These are phyloP conservation scores for Trachelus tabidus DNA, from an alignment of 2,888 invertebrate genomes.

Conservation along the genomic window DNA sequence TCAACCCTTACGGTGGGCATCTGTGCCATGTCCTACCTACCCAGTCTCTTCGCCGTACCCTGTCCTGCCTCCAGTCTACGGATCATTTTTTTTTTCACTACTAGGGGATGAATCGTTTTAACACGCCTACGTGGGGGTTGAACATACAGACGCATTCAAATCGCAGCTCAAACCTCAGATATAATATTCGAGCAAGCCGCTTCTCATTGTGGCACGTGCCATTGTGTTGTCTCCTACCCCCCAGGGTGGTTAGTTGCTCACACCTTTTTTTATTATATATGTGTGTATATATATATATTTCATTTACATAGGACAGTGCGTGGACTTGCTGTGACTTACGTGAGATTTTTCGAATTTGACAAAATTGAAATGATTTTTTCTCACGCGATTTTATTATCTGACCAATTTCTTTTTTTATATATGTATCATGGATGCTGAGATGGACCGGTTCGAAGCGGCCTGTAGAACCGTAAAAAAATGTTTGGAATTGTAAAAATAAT, in stretches of 20 bases:
- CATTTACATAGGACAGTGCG: no score
- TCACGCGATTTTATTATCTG: no score
- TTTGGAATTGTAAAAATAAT: no score
- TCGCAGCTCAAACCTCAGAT: slow-evolving; percentile 37
- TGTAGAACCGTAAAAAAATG: no score
- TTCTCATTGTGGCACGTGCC: slow-evolving; percentile 45
- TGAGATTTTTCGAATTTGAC: no score
- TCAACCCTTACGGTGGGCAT: slow-evolving; percentile 37
- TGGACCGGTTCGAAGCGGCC: no score
- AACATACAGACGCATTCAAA: slow-evolving; percentile 34
- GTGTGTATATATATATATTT: no score
- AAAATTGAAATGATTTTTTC: no score
- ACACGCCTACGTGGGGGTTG: slow-evolving; percentile 45
- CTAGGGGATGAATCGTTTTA: slow-evolving; percentile 46
- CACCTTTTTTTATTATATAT: neutral
- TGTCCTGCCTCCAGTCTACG: slow-evolving; percentile 30
- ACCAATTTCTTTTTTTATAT: no score
- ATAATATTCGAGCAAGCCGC: slow-evolving; percentile 42
- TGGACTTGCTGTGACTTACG: no score
- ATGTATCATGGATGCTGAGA: no score
- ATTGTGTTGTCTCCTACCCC: slow-evolving; percentile 23
- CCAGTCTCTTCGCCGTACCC: slow-evolving; percentile 21
- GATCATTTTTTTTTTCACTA: slow-evolving; percentile 35
- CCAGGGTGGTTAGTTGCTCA: slow-evolving; percentile 17
- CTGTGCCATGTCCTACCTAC: slow-evolving; percentile 23